phyloP scores from a whole-genome alignment of 2,113 vertebrate species.

The Columbina picui region DNA sequence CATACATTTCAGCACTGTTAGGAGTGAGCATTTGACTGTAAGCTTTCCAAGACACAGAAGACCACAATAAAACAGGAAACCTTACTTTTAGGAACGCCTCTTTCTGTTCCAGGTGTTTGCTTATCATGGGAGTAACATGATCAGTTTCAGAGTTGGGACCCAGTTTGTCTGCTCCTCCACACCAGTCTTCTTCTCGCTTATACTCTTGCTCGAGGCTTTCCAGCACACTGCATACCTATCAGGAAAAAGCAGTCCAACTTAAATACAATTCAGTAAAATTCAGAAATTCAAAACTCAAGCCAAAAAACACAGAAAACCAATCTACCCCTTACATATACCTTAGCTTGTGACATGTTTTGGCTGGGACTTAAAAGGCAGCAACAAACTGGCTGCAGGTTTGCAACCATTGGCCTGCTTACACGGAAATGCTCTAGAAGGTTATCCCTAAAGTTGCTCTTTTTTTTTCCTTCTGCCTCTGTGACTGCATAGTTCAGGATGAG shows the following conservation, averaged over 20 bases:
- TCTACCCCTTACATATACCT: neutral
- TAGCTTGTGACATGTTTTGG: neutral
- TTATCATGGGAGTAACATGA: conserved; percentile 97
- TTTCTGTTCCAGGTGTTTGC: conserved; percentile 97
- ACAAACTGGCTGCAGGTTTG: neutral
- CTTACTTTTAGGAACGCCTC: conserved; percentile 95
- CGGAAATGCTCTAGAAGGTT: neutral
- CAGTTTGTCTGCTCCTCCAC: conserved; percentile 95
- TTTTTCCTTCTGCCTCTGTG: neutral
- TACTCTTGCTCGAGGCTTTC: conserved; percentile 99
- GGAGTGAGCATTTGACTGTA: neutral
- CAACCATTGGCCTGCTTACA: neutral
- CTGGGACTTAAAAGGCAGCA: neutral
- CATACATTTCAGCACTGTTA: neutral
- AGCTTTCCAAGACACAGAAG: neutral
- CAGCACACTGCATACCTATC: conserved; percentile 94
- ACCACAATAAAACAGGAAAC: neutral
- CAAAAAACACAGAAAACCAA: neutral
- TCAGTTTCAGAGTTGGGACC: conserved; percentile 97
- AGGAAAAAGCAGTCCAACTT: neutral
- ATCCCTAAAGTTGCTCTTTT: neutral
- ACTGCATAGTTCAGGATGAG: neutral
- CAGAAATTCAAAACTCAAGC: neutral
- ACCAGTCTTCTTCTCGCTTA: conserved; percentile 98
- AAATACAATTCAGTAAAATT: neutral